Evolutionary conservation across 2,797 vertebrate genomes (phyloP).

Genomic region (Cephalopachus bancanus): DNA sequence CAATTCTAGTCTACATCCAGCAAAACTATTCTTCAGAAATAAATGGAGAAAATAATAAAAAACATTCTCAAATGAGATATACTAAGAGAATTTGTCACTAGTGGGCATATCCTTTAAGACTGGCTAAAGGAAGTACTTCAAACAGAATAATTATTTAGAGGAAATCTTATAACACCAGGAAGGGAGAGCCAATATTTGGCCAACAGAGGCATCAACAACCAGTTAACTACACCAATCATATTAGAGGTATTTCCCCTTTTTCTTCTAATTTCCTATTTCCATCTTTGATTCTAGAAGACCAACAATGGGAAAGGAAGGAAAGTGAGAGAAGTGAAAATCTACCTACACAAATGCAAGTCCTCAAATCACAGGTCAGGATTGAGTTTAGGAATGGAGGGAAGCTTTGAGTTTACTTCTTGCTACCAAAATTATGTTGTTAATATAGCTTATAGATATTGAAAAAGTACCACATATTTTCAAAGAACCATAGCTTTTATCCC

Average conservation of each 20-base stretch:
- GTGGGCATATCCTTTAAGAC: background rate
- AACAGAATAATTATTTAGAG: background rate
- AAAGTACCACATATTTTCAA: background rate
- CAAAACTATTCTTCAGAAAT: too few species aligned
- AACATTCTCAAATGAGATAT: background rate
- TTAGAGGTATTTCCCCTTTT: background rate
- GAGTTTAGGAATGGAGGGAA: background rate
- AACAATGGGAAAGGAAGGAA: background rate
- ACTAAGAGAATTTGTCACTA: background rate
- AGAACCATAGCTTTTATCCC: background rate
- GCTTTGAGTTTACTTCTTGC: background rate
- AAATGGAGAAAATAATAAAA: background rate
- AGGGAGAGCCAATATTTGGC: background rate
- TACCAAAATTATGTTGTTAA: background rate
- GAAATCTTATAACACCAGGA: background rate
- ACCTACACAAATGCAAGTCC: background rate
- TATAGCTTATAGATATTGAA: background rate
- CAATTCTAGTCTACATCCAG: too few species aligned
- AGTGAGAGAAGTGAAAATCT: background rate
- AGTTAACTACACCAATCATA: background rate
- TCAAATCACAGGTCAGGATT: background rate
- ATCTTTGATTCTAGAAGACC: background rate
- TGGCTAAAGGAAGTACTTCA: background rate
- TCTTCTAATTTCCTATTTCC: background rate
- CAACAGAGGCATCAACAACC: background rate